A percentile compares a stretch with the other conserved stretches of the same genome.
phyloP scores from a whole-genome alignment of 1,140 invertebrate genomes.

The Nomia melanderi region DNA sequence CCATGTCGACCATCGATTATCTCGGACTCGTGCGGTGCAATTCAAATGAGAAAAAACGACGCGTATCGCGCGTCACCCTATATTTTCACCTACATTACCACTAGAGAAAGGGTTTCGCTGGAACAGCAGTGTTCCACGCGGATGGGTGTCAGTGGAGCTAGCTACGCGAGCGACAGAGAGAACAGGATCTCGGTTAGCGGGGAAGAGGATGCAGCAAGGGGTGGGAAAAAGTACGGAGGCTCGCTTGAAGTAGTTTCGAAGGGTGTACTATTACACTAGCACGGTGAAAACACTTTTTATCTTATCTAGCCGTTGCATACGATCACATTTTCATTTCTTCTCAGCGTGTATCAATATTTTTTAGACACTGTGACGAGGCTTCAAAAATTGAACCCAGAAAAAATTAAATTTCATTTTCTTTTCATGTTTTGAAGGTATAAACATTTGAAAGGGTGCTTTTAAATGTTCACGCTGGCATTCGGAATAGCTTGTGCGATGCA shows the following conservation, averaged over 20 bases:
- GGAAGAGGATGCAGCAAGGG: constrained; percentile 20
- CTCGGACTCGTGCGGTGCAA: neutral
- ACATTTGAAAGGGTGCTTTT: no score
- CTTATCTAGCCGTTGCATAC: neutral
- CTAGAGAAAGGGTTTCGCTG: constrained; percentile 46
- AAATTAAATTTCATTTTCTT: no score
- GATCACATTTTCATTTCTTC: no score
- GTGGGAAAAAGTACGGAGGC: neutral
- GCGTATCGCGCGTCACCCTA: constrained; percentile 41
- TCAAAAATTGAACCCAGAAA: no score
- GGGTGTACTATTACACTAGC: neutral
- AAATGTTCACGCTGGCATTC: no score
- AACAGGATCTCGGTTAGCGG: constrained; percentile 41
- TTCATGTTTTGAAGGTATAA: no score
- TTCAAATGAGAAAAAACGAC: neutral
- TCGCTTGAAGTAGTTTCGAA: neutral
- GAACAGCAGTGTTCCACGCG: constrained; percentile 40
- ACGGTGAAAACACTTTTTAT: constrained; percentile 17
- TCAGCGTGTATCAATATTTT: neutral
- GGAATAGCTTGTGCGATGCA: no score
- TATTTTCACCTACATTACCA: constrained; percentile 57
- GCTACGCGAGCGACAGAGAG: constrained; percentile 23
- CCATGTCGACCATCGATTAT: neutral
- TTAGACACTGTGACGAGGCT: neutral
- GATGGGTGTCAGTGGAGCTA: constrained; percentile 54